These are phyloP conservation scores for Hypsopygia costalis DNA, from an alignment of 2,888 invertebrate genomes.

Conservation along the genomic window DNA sequence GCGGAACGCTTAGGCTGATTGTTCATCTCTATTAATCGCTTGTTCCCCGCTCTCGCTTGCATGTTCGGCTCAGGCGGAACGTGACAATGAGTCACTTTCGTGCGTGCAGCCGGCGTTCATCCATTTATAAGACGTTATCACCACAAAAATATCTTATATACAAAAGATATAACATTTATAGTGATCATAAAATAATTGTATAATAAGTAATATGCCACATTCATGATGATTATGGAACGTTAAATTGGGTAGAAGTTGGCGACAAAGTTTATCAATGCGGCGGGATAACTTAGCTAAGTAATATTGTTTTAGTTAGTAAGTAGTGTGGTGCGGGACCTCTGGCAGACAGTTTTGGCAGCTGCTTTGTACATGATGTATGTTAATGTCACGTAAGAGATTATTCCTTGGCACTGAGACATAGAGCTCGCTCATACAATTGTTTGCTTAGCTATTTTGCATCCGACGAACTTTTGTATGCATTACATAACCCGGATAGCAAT, in stretches of 20 bases:
- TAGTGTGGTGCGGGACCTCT: conserved; percentile 44
- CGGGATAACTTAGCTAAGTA: conserved; percentile 55
- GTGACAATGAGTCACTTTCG: too few relatives aligned
- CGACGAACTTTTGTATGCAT: conserved; percentile 30
- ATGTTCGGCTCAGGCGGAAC: too few relatives aligned
- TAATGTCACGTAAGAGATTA: conserved; percentile 75
- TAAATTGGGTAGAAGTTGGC: conserved; percentile 15
- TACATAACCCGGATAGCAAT: conserved; percentile 21
- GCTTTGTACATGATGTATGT: conserved; percentile 67
- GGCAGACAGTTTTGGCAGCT: conserved; percentile 71
- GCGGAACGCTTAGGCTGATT: too few relatives aligned
- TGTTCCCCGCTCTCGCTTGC: too few relatives aligned
- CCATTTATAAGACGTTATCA: too few relatives aligned
- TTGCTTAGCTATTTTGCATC: conserved; percentile 57
- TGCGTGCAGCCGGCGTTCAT: too few relatives aligned
- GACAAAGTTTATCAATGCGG: conserved; percentile 26
- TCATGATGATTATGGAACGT: conserved; percentile 6
- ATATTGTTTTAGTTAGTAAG: conserved; percentile 72
- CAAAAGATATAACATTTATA: too few relatives aligned
- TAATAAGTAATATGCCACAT: conserved; percentile 31
- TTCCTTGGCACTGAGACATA: conserved; percentile 70
- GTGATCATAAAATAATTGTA: conserved; percentile 25
- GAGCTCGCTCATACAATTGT: conserved; percentile 55
- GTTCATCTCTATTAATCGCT: too few relatives aligned
- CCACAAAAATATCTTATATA: too few relatives aligned